phyloP scores from a whole-genome alignment of 1,140 invertebrate species.

The Probaryconus sp. region DNA sequence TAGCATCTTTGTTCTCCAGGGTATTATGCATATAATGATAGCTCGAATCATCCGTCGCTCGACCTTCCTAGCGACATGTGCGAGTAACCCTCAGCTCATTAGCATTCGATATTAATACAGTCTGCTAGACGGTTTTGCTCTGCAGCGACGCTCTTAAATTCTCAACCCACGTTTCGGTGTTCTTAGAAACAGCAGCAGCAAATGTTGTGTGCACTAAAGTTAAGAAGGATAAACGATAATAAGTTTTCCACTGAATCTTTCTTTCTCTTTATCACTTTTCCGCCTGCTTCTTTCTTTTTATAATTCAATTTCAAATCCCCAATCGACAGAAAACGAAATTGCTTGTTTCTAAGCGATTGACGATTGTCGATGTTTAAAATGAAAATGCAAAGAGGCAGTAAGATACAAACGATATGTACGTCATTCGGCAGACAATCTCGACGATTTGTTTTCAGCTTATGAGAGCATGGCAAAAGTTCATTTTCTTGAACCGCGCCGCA shows the following conservation, averaged over 20 bases:
- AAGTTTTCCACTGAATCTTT: neutral
- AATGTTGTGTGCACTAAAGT: neutral
- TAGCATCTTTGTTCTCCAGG: conserved; percentile 7
- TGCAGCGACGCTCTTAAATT: conserved; percentile 5
- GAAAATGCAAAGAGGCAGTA: too few species aligned
- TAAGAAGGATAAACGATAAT: conserved; percentile 1
- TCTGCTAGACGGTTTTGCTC: conserved; percentile 21
- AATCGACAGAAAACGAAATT: too few species aligned
- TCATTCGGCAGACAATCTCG: conserved; percentile 10
- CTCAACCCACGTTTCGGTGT: neutral
- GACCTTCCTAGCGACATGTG: conserved; percentile 21
- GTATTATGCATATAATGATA: conserved; percentile 18
- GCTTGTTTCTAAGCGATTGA: too few species aligned
- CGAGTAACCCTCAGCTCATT: conserved; percentile 30
- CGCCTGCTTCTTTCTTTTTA: too few species aligned
- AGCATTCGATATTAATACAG: conserved; percentile 49
- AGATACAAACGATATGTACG: conserved; percentile 18
- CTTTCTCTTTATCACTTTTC: too few species aligned
- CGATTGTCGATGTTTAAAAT: too few species aligned
- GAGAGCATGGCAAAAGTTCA: conserved; percentile 8
- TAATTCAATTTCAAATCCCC: too few species aligned
- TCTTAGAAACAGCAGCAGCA: neutral
- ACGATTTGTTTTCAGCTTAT: conserved; percentile 15
- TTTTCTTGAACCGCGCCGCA: conserved; percentile 28
- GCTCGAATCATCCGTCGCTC: conserved; percentile 18